Evolutionary conservation across 2,113 vertebrate genomes (phyloP).

Genomic region (Callospermophilus lateralis): DNA sequence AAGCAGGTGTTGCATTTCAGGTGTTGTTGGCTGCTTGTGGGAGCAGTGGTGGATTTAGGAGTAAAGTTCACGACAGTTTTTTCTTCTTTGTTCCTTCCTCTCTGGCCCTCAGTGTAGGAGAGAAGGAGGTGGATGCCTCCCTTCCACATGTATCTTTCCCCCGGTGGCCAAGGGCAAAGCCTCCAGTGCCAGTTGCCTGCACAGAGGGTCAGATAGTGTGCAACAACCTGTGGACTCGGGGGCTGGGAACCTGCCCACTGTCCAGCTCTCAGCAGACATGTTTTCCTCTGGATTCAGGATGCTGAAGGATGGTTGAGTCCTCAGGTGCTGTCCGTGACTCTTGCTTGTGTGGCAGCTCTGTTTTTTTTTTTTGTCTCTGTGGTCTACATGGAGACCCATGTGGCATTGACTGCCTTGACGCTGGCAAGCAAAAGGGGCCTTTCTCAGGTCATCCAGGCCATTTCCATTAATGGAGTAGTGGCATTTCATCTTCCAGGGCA

Average conservation of each 20-base stretch:
- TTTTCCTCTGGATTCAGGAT: not conserved
- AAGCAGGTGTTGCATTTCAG: not conserved
- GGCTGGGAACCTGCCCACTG: not conserved
- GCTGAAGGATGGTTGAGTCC: not conserved
- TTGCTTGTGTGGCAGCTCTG: not conserved
- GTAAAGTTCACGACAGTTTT: not conserved
- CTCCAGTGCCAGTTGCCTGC: not conserved
- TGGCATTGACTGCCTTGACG: accelerated
- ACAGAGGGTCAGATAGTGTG: too few species aligned
- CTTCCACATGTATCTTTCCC: not conserved
- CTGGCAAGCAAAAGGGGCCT: not conserved
- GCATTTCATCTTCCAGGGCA: not conserved
- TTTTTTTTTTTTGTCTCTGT: not conserved
- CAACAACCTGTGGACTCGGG: not conserved
- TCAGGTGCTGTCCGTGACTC: accelerated
- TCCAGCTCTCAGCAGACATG: not conserved
- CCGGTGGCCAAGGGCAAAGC: not conserved
- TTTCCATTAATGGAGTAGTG: accelerated
- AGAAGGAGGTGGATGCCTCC: not conserved
- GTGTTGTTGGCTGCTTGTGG: not conserved
- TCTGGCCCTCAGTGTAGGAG: not conserved
- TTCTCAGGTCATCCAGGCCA: not conserved
- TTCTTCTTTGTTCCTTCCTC: not conserved
- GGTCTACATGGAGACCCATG: not conserved
- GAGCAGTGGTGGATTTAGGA: not conserved